Conservation (phyloP, 2,113 vertebrate species). For the Cavia aperea region DNA sequence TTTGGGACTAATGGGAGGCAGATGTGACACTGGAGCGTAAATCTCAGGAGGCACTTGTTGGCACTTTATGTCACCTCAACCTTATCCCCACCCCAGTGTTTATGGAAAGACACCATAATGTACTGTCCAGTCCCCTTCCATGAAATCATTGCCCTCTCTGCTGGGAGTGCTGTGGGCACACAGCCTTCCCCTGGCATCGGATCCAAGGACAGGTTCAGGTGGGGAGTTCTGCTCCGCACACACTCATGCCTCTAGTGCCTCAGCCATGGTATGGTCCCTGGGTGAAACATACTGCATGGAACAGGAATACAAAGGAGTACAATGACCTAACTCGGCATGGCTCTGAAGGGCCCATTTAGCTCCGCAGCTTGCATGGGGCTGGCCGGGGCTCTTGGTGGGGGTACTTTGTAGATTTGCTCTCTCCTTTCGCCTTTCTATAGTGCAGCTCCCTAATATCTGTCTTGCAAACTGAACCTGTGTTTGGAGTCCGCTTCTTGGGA, state of each 20-base stretch:
- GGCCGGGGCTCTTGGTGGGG: neutral
- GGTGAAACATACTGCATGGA: neutral
- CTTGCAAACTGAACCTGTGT: neutral
- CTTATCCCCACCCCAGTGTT: neutral
- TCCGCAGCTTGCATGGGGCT: neutral
- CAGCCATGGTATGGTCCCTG: neutral
- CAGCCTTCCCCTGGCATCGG: neutral
- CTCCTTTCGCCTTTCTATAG: neutral
- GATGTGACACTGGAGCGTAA: neutral
- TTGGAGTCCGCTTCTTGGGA: neutral
- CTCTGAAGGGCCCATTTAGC: neutral
- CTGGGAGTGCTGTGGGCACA: neutral
- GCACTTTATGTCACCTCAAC: neutral
- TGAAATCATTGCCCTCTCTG: neutral
- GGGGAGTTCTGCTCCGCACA: neutral
- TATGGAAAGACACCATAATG: neutral
- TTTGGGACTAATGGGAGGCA: neutral
- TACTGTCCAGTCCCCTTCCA: neutral
- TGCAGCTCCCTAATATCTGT: neutral
- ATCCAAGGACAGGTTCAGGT: neutral
- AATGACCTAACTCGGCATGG: neutral
- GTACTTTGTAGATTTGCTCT: neutral
- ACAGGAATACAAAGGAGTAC: too few relatives aligned
- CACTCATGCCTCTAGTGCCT: neutral
- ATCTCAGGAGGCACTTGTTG: neutral